These are phyloP conservation scores for Agonopterix heracliana DNA, from an alignment of 2,888 invertebrate species.

Conservation along the genomic window DNA sequence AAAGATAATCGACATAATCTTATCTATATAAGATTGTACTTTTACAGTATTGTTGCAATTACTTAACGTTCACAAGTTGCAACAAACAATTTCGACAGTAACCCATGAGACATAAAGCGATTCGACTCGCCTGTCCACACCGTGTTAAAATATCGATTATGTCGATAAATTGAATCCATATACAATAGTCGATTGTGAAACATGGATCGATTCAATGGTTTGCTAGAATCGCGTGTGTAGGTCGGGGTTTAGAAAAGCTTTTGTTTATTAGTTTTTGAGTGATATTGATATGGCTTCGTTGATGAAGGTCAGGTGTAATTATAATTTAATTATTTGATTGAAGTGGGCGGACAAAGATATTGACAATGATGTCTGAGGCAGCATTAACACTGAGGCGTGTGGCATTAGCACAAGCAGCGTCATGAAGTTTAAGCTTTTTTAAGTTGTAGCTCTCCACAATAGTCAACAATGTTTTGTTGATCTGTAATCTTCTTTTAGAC, in stretches of 20 bases:
- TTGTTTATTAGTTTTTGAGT: no score
- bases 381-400: neutral
- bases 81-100: neutral
- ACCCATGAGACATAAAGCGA: neutral
- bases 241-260: no score
- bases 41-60: neutral
- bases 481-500: no score
- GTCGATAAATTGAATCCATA: neutral
- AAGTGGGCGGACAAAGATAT: neutral
- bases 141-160: neutral
- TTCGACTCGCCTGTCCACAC: neutral
- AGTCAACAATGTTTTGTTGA: no score
- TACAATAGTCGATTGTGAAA: slow-evolving; percentile 1
- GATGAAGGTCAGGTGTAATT: neutral
- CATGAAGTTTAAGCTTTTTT: no score
- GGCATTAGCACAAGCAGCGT: no score
- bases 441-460: no score
- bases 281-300: neutral
- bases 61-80: neutral
- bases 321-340: neutral
- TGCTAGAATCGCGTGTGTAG: neutral
- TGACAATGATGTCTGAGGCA: neutral
- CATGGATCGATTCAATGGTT: neutral
- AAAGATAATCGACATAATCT: neutral
- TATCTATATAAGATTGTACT: neutral